A percentile compares a stretch with the other conserved stretches of the same genome.
Conservation (phyloP, 2,113 vertebrate species). For the Myotis brandtii region DNA sequence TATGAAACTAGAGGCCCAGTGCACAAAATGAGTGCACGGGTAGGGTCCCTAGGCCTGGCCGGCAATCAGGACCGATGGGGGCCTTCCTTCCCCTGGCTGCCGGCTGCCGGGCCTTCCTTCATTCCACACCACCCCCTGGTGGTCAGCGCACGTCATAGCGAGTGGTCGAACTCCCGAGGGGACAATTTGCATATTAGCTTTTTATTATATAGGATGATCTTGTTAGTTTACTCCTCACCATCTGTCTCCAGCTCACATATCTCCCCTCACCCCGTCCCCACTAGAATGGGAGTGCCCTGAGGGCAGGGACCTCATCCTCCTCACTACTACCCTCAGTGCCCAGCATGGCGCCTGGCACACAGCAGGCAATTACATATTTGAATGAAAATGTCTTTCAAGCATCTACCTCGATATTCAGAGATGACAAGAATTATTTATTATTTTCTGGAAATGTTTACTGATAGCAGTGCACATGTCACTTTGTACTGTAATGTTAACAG, state of each 20-base stretch:
- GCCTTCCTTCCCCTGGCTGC: no score
- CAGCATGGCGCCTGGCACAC: not conserved
- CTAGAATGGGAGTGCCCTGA: not conserved
- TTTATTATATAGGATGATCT: not conserved
- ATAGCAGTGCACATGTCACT: not conserved
- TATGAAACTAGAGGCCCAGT: not conserved
- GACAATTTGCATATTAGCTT: no score
- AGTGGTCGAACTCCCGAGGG: no score
- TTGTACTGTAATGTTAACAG: conserved; percentile 32
- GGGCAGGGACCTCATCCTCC: not conserved
- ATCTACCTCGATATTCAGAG: not conserved
- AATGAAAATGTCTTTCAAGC: conserved; percentile 47
- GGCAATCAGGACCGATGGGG: no score
- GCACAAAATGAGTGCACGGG: no score
- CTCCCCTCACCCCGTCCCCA: not conserved
- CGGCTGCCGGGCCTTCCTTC: no score
- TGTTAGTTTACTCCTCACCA: conserved; percentile 14
- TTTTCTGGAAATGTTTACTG: conserved; percentile 55
- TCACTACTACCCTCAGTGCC: not conserved
- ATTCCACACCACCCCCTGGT: no score
- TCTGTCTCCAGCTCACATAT: not conserved
- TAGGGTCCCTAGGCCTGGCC: no score
- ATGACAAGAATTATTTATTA: conserved; percentile 34
- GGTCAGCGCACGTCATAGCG: no score
- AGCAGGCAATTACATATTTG: conserved; percentile 31